These are phyloP conservation scores for Drosophila lacertosa DNA, from an alignment of 1,140 invertebrate genomes.

Conservation along the genomic window DNA sequence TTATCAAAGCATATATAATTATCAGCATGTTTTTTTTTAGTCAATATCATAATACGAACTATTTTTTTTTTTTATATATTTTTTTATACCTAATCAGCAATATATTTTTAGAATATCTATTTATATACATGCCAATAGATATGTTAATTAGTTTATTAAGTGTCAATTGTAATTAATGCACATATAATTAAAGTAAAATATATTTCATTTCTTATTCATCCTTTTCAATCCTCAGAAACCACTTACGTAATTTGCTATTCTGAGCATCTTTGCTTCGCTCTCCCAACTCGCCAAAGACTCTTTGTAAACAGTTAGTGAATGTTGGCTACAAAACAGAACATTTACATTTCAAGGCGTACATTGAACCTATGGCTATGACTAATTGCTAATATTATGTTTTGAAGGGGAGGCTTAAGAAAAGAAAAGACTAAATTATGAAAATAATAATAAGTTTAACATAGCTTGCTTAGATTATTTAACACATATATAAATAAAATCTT, in stretches of 20 bases:
- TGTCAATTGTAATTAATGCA: too few relatives aligned
- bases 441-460: background rate
- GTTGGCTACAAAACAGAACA: conserved; percentile 3
- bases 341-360: background rate
- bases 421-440: background rate
- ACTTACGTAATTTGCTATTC: conserved; percentile 9
- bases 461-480: too few relatives aligned
- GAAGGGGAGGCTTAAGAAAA: background rate
- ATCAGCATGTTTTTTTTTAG: too few relatives aligned
- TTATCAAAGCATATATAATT: too few relatives aligned
- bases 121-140: too few relatives aligned
- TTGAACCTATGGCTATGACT: conserved; percentile 15
- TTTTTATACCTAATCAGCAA: too few relatives aligned
- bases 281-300: background rate
- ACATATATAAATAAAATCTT: too few relatives aligned
- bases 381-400: conserved; percentile 1
- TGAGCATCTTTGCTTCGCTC: background rate
- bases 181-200: too few relatives aligned
- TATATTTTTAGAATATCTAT: too few relatives aligned
- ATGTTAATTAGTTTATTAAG: too few relatives aligned
- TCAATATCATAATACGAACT: too few relatives aligned
- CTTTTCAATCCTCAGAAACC: background rate
- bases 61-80: too few relatives aligned
- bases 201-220: background rate
- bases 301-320: background rate